These are phyloP conservation scores for Mesembrinibis cayennensis DNA, from an alignment of 2,113 vertebrate genomes.

Conservation along the genomic window DNA sequence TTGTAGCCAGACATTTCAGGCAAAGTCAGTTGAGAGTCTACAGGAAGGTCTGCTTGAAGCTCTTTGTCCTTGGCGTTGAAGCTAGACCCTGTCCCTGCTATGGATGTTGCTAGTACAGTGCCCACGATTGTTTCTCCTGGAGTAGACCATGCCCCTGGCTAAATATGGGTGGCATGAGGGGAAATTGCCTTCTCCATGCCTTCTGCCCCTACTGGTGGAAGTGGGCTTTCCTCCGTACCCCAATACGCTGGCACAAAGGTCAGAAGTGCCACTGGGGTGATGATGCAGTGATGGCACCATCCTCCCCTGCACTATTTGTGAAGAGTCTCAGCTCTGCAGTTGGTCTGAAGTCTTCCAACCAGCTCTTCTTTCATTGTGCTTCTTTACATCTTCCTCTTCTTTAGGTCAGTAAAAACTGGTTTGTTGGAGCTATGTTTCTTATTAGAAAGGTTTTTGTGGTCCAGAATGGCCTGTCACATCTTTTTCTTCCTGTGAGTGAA, in stretches of 20 bases:
- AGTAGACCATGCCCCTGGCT: neutral
- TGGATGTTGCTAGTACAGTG: neutral
- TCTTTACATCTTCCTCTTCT: neutral
- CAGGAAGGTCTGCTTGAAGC: neutral
- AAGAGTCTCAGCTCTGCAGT: neutral
- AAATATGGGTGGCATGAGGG: rapidly evolving
- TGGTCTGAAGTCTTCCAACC: neutral
- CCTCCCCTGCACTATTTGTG: neutral
- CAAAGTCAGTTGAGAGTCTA: neutral
- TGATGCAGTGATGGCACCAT: neutral
- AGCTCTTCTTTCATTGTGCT: neutral
- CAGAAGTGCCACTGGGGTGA: neutral
- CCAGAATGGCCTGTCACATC: neutral
- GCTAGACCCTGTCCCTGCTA: neutral
- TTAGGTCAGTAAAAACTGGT: neutral
- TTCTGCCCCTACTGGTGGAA: neutral
- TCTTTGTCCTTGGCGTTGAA: neutral
- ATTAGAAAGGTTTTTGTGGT: neutral
- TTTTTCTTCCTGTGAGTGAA: neutral
- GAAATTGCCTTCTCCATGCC: neutral
- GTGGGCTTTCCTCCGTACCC: neutral
- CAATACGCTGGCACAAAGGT: neutral
- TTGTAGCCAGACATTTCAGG: neutral
- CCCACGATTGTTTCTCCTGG: neutral
- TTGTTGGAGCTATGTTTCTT: neutral